Conservation (phyloP, 1,140 invertebrate genomes). For the Tribolium madens region DNA sequence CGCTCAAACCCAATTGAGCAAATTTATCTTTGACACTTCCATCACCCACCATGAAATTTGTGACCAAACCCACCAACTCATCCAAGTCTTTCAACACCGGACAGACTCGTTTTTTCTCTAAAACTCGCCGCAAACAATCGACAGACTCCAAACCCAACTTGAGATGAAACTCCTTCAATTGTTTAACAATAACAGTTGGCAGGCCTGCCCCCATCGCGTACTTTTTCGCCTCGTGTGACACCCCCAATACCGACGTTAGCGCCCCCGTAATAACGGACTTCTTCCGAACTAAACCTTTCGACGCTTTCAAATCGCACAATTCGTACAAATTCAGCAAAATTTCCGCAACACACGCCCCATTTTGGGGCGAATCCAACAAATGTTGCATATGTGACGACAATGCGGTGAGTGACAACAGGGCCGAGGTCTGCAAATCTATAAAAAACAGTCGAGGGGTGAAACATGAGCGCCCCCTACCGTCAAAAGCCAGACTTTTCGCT, state of each 20-base stretch:
- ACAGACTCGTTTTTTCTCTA: slow-evolving; percentile 65
- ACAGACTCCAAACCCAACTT: slow-evolving; percentile 68
- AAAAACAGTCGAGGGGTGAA: not conserved
- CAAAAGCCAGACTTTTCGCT: slow-evolving; percentile 62
- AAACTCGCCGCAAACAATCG: slow-evolving; percentile 64
- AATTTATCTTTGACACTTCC: slow-evolving; percentile 64
- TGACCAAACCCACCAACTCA: slow-evolving; percentile 66
- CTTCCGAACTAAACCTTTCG: slow-evolving; percentile 60
- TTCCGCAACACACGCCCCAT: slow-evolving; percentile 66
- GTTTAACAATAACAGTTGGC: slow-evolving; percentile 62
- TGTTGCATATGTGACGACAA: slow-evolving; percentile 50
- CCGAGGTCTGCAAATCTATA: slow-evolving; percentile 62
- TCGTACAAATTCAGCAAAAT: slow-evolving; percentile 67
- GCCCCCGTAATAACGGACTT: slow-evolving; percentile 66
- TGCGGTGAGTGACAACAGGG: slow-evolving; percentile 56
- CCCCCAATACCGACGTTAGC: slow-evolving; percentile 66
- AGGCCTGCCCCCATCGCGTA: slow-evolving; percentile 65
- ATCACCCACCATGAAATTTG: slow-evolving; percentile 68
- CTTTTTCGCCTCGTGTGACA: slow-evolving; percentile 67
- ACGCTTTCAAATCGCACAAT: slow-evolving; percentile 64
- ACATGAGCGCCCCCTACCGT: slow-evolving; percentile 48
- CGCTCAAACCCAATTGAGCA: slow-evolving; percentile 66
- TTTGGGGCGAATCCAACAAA: slow-evolving; percentile 51
- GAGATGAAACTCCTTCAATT: slow-evolving; percentile 67
- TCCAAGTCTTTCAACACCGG: slow-evolving; percentile 67